Evolutionary conservation across 2,797 vertebrate genomes (phyloP).

Genomic region (Mallotus villosus): DNA sequence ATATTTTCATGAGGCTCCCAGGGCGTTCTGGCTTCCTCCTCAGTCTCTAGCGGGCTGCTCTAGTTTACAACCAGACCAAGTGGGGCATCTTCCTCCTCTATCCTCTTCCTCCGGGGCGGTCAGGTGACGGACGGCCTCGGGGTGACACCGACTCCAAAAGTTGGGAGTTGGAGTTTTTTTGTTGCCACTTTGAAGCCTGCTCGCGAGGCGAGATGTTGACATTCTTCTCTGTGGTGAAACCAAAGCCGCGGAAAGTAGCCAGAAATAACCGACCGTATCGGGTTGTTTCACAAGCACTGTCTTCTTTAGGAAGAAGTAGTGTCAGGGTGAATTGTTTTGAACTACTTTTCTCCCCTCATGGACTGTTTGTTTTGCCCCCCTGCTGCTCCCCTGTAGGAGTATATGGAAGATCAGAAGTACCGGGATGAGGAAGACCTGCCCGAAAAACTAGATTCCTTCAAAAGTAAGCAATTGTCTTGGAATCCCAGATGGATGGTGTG

Average conservation of each 20-base stretch:
- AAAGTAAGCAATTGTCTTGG: slow-evolving; percentile 81
- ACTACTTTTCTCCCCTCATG: neutral
- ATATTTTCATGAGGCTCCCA: slow-evolving; percentile 58
- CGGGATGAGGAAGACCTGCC: slow-evolving; percentile 90
- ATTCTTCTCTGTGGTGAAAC: too few species aligned
- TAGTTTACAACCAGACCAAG: slow-evolving; percentile 40
- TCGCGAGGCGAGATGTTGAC: too few species aligned
- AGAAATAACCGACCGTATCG: neutral
- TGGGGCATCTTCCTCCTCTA: neutral
- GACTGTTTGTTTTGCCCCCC: neutral
- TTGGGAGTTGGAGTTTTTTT: neutral
- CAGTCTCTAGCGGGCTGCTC: slow-evolving; percentile 49
- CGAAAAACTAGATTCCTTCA: slow-evolving; percentile 89
- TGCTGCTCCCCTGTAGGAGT: slow-evolving; percentile 77
- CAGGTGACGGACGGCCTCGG: too few species aligned
- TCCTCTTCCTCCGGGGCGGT: too few species aligned
- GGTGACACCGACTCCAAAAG: neutral
- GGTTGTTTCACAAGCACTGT: neutral
- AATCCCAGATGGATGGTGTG: slow-evolving; percentile 3
- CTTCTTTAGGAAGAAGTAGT: neutral
- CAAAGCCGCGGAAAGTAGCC: too few species aligned
- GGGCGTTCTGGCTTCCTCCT: slow-evolving; percentile 35
- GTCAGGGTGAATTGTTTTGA: neutral
- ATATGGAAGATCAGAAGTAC: slow-evolving; percentile 94
- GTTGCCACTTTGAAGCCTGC: neutral